These are phyloP conservation scores for Acarapis woodi DNA, from an alignment of 1,140 invertebrate species.

Conservation along the genomic window DNA sequence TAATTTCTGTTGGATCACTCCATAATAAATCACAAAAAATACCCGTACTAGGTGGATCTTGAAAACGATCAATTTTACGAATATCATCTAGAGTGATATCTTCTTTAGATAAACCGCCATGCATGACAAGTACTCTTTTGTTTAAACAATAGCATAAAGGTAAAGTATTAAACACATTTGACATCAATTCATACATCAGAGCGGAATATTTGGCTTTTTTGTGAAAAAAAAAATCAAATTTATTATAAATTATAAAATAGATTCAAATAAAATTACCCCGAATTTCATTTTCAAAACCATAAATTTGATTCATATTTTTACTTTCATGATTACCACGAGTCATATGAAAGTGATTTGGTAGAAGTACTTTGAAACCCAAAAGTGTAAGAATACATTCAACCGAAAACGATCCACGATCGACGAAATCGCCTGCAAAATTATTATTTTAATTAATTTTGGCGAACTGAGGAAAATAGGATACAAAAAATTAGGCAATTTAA, in stretches of 20 bases:
- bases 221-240: no score
- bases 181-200: conserved; percentile 87
- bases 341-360: conserved; percentile 92
- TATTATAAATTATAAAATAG: conserved; percentile 72
- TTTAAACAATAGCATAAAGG: conserved; percentile 88
- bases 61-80: conserved; percentile 51
- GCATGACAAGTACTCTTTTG: conserved; percentile 67
- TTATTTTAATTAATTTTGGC: conserved; percentile 23
- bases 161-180: conserved; percentile 92
- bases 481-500: not conserved
- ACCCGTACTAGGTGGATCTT: conserved; percentile 87
- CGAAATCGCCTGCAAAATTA: conserved; percentile 97
- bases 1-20: conserved; percentile 88
- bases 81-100: conserved; percentile 73
- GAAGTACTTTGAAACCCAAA: conserved; percentile 87
- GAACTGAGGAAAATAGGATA: not conserved
- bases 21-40: conserved; percentile 91
- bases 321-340: conserved; percentile 94
- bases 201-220: conserved; percentile 59
- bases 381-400: conserved; percentile 96
- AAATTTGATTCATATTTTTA: conserved; percentile 96
- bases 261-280: no score
- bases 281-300: conserved; percentile 27
- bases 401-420: conserved; percentile 93
- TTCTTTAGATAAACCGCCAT: conserved; percentile 59